Base-by-base conservation (phyloP, 2,113 vertebrate species). In the Channa argus region DNA sequence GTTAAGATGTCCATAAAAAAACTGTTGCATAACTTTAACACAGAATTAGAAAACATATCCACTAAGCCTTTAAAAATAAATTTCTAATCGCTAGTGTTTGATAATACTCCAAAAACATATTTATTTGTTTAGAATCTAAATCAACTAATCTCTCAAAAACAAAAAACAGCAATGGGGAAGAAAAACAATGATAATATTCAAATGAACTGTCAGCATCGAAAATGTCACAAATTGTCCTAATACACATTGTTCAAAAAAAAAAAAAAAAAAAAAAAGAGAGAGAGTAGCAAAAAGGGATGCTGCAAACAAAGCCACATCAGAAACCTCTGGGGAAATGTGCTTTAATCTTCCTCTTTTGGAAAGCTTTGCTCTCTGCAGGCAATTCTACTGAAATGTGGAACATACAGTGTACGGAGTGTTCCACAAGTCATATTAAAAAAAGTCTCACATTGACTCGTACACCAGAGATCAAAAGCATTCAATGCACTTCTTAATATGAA, bases 21-120 rank as follows among this genome's bases (percentile, higher is more conserved):
- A 36, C 45, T 55, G 44, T 88, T 89, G 75, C 70, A 55, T 79
- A 90, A 86, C 73, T 78, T 80, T 71, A 84, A 75, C 9, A 64
- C 58, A 62, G 54, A 82, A 73, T 83, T 72, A 78, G 5, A 73
- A 82, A 85, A 74, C 36, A 15, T 61, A 71, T 68, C 64, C 45
- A 9, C 53, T 78, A 74, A 90, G 71, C 76, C 46, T 77, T 71
- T 37, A 60, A 71, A 74, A 83, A 77, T 46, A 34, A 46, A 79
- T 79, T 67, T 70, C 12, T 83, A 83, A 79, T 90, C 79, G 64
- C 52, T 33, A 76, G 45, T 34, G 56, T 62, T 79, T 74, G 60
- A 82, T 49, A 60, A 68, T 8, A 33, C 54, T 67, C 46, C 51
- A 38, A 54, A 61, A 77, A 66, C 45, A 69, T 52, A 63, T 73